Conservation (phyloP, 2,113 vertebrate species). For the Lagopus leucura region DNA sequence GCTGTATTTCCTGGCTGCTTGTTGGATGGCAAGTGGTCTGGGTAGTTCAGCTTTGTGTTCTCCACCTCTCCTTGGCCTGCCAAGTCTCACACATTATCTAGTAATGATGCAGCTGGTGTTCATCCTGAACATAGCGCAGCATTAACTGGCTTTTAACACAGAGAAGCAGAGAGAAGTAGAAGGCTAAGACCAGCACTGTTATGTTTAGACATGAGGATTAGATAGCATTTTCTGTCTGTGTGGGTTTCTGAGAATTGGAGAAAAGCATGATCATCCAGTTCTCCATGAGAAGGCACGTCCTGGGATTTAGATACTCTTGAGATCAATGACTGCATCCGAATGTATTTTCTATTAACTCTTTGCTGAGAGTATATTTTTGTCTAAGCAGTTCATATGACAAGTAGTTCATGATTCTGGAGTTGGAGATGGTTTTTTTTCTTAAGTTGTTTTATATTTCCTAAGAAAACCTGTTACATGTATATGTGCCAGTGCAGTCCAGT, state of each 20-base stretch:
- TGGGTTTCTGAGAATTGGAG: background rate
- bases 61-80: background rate
- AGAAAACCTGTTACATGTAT: background rate
- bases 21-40: background rate
- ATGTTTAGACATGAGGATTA: background rate
- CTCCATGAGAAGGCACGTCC: background rate
- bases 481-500: background rate
- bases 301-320: background rate
- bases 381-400: background rate
- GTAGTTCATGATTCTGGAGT: background rate
- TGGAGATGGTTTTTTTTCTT: rapidly evolving
- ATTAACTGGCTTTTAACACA: background rate
- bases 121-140: background rate
- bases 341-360: background rate
- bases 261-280: background rate
- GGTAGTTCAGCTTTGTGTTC: background rate
- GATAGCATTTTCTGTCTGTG: background rate
- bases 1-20: background rate
- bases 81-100: background rate
- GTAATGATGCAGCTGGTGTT: background rate
- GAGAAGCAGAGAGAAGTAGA: background rate
- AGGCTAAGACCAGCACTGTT: background rate
- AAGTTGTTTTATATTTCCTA: background rate
- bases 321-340: background rate
- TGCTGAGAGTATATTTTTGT: background rate